Evolutionary conservation across 2,113 vertebrate species (phyloP).

Genomic region (Petromus typicus): DNA sequence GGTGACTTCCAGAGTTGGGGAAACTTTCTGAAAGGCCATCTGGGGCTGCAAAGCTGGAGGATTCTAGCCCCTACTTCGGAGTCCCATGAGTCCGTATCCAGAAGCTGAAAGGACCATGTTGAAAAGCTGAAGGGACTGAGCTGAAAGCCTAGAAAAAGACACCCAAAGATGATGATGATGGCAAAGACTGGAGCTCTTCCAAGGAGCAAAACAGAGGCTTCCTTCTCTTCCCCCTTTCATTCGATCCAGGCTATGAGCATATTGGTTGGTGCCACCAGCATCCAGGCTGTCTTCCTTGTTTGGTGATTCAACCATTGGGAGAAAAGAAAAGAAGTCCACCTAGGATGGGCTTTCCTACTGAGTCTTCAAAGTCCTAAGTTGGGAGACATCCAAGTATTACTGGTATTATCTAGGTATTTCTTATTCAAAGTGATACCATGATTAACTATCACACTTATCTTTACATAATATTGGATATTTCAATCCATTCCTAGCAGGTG

Average conservation of each 20-base stretch:
- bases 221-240: background rate
- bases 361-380: slow-evolving; percentile 67
- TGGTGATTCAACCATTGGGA: no score
- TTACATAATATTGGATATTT: background rate
- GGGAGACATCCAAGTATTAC: no score
- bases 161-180: background rate
- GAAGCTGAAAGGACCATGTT: background rate
- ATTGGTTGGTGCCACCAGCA: background rate
- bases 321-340: slow-evolving; percentile 71
- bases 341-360: slow-evolving; percentile 72
- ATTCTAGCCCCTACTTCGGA: background rate
- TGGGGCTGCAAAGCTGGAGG: background rate
- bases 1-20: background rate
- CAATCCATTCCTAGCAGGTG: background rate
- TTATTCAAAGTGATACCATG: background rate
- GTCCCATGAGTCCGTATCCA: background rate
- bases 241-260: background rate
- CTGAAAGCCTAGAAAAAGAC: background rate
- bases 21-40: background rate
- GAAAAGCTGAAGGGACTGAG: background rate
- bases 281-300: background rate
- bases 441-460: background rate
- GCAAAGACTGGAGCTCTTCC: background rate
- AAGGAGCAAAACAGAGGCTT: background rate
- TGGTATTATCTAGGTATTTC: background rate